A percentile compares a stretch with the other conserved stretches of the same genome.
These are phyloP conservation scores for Argopecten irradians DNA, from an alignment of 1,140 invertebrate species.

Conservation along the genomic window DNA sequence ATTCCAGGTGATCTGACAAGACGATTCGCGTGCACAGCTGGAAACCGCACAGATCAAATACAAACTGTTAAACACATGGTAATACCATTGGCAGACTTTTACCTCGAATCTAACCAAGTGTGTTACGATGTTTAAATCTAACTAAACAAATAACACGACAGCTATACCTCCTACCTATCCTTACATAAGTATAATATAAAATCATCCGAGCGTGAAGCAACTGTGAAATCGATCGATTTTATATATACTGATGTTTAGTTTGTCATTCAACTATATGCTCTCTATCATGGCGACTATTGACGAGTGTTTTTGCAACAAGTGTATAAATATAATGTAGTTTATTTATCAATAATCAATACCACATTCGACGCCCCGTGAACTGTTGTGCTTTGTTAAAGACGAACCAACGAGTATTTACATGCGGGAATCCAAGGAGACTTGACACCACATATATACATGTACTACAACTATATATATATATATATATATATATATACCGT, in stretches of 20 bases:
- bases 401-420: neutral
- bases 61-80: neutral
- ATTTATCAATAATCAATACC: neutral
- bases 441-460: too few relatives aligned
- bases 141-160: neutral
- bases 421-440: neutral
- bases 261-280: neutral
- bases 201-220: neutral
- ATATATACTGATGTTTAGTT: neutral
- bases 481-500: too few relatives aligned
- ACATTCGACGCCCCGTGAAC: neutral
- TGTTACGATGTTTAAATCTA: conserved; percentile 18
- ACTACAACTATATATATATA: too few relatives aligned
- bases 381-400: neutral
- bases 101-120: neutral
- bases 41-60: neutral
- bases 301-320: neutral
- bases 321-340: neutral
- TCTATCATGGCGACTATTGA: neutral
- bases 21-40: neutral
- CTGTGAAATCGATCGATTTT: neutral
- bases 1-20: too few relatives aligned
- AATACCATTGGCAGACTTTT: neutral
- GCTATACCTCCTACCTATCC: neutral
- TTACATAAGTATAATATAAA: neutral